phyloP scores from a whole-genome alignment of 2,888 invertebrate species.

The Hydroisotoma schaefferi region DNA sequence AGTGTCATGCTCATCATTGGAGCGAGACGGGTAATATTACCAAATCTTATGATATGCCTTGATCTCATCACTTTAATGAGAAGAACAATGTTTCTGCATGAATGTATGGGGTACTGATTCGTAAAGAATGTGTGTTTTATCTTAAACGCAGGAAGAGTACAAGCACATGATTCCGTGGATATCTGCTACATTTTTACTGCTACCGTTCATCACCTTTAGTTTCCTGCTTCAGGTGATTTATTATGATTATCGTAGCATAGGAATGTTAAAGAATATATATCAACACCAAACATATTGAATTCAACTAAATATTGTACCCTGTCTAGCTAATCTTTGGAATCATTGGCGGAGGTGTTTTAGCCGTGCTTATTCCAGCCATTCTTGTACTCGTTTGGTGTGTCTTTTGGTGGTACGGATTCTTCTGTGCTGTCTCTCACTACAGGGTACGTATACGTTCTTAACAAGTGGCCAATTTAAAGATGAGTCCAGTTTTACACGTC shows the following conservation, averaged over 20 bases:
- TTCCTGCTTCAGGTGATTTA: constrained; percentile 41
- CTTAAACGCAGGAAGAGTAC: constrained; percentile 32
- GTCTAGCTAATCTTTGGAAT: constrained; percentile 42
- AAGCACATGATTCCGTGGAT: constrained; percentile 49
- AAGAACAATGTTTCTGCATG: not conserved
- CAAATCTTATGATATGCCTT: no score
- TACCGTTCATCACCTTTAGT: constrained; percentile 44
- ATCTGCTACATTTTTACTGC: constrained; percentile 39
- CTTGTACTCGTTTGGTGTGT: constrained; percentile 44
- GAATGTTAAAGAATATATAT: not conserved
- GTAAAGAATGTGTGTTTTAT: not conserved
- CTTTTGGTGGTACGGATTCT: constrained; percentile 45
- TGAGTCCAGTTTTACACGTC: no score
- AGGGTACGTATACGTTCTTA: constrained; percentile 37
- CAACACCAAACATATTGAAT: not conserved
- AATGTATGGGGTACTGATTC: not conserved
- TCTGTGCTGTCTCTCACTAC: constrained; percentile 46
- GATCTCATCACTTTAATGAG: no score
- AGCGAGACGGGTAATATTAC: constrained; percentile 35
- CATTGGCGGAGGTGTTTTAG: constrained; percentile 25
- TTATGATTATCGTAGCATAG: not conserved
- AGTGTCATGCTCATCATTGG: constrained; percentile 43
- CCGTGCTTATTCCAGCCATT: constrained; percentile 41
- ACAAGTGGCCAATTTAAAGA: not conserved
- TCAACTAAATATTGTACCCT: not conserved